Base-by-base conservation (phyloP, 2,888 invertebrate species). In the Xanthorhoe spadicearia region DNA sequence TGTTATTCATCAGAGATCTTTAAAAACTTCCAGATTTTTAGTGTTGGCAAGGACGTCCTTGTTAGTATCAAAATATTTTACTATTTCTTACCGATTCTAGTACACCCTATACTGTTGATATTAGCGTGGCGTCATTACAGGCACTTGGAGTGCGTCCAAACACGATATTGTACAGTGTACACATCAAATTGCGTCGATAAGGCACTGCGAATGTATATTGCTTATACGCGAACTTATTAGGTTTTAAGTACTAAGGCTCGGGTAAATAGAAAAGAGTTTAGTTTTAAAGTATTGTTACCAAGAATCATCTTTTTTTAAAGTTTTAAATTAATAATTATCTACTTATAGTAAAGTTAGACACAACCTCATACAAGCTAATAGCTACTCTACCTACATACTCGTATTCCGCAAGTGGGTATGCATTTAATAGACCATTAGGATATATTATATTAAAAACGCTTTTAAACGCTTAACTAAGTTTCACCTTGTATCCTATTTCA, bases 111-210 rank as follows among this genome's bases (percentile, higher is more conserved):
- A 63, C 56, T 38, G n/a, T 18, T 32, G 23, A 55, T 52, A 52
- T 52, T 17, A 61, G 49, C 50, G 50, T 50, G 54, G 53, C 66
- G 66, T 68, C 69, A 74, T 74, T 74, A 72, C 66, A 64, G 66
- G 53, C 66, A 54, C 60, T 74, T 74, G 74, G 74, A 74, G 50
- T 58, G 69, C 35, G 60, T 70, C 73, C 73, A 74, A 66, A 66
- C 70, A 61, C 71, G 62, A 69, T 70, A 65, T 69, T 69, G 68
- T 66, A 55, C 56, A 65, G 68, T 69, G 68, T 66, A 55, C 56
- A 48, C 63, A 68, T 64, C 64, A 61, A 64, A 61, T 68, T 56
- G 64, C 54, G 53, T 61, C 68, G 68, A 68, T 68, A 68, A 64
- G 61, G 61, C 57, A 49, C 63, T 53, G 51, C 17, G 32, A 68